Percentiles rank a stretch among this genome's conserved stretches.
Evolutionary conservation across 2,113 vertebrate species (phyloP).

Genomic region (Poecilia latipinna): DNA sequence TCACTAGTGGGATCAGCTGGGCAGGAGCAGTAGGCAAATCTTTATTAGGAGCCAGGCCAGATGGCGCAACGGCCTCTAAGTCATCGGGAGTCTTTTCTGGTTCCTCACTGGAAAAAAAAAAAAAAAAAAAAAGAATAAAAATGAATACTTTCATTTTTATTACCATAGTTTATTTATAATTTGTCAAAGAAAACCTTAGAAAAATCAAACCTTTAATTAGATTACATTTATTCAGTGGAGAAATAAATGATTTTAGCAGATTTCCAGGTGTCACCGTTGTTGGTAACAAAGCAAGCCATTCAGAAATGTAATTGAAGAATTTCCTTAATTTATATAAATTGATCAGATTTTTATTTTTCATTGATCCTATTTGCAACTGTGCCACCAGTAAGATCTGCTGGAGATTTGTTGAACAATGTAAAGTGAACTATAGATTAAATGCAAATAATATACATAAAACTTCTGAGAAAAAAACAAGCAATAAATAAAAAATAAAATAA

Average conservation of each 20-base stretch:
- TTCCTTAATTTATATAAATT: too few species aligned
- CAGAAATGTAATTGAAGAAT: too few species aligned
- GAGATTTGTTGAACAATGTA: neutral
- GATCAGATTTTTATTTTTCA: too few species aligned
- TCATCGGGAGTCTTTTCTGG: constrained; percentile 42
- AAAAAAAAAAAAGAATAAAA: constrained; percentile 19
- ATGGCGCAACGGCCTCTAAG: constrained; percentile 12
- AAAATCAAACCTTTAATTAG: neutral
- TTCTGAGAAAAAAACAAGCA: neutral
- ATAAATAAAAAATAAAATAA: too few species aligned
- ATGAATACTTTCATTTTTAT: neutral
- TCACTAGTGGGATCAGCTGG: constrained; percentile 64
- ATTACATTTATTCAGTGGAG: too few species aligned
- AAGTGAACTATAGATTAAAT: neutral
- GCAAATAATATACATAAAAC: neutral
- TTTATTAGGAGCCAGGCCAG: constrained; percentile 41
- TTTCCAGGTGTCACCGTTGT: too few species aligned
- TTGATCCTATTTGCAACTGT: neutral
- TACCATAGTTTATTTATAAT: neutral
- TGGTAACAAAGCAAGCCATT: too few species aligned
- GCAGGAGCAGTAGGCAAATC: constrained; percentile 41
- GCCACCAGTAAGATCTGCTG: neutral
- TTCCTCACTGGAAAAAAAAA: constrained; percentile 65
- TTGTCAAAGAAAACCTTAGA: neutral
- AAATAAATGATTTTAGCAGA: too few species aligned